phyloP scores from a whole-genome alignment of 2,797 vertebrate species.

The Chromobotia macracanthus region DNA sequence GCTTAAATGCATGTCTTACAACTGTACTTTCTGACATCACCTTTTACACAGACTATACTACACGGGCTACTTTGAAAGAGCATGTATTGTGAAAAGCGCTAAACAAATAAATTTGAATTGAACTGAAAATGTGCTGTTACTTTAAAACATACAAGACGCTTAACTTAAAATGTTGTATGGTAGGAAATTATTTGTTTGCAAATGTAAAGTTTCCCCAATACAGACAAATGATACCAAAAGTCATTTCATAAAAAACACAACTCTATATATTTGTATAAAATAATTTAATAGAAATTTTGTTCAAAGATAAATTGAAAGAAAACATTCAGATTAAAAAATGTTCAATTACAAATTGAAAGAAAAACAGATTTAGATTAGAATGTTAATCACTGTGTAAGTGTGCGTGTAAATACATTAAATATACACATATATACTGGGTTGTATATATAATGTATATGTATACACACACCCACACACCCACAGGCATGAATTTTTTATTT shows the following conservation, averaged over 20 bases:
- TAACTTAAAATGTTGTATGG: too few relatives aligned
- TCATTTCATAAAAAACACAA: slow-evolving; percentile 17
- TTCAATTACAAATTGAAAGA: slow-evolving; percentile 79
- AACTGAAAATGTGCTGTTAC: too few relatives aligned
- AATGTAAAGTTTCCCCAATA: not conserved
- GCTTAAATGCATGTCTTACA: too few relatives aligned
- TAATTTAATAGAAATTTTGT: slow-evolving; percentile 84
- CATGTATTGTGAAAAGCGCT: too few relatives aligned
- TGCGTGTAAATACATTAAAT: slow-evolving; percentile 20
- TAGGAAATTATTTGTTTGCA: not conserved
- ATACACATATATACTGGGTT: not conserved
- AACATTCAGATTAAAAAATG: slow-evolving; percentile 77
- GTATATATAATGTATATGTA: not conserved
- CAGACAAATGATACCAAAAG: too few relatives aligned
- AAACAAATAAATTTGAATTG: too few relatives aligned
- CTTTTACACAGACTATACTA: too few relatives aligned
- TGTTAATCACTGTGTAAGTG: slow-evolving; percentile 72
- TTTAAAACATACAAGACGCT: too few relatives aligned
- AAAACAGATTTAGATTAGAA: slow-evolving; percentile 77
- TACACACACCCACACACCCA: slow-evolving; percentile 6
- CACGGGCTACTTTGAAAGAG: too few relatives aligned
- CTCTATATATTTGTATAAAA: slow-evolving; percentile 78
- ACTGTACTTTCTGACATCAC: too few relatives aligned
- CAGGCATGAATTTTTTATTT: slow-evolving; percentile 24
- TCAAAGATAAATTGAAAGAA: slow-evolving; percentile 79